These are phyloP conservation scores for Pagrus major DNA, from an alignment of 2,113 vertebrate species.

Conservation along the genomic window DNA sequence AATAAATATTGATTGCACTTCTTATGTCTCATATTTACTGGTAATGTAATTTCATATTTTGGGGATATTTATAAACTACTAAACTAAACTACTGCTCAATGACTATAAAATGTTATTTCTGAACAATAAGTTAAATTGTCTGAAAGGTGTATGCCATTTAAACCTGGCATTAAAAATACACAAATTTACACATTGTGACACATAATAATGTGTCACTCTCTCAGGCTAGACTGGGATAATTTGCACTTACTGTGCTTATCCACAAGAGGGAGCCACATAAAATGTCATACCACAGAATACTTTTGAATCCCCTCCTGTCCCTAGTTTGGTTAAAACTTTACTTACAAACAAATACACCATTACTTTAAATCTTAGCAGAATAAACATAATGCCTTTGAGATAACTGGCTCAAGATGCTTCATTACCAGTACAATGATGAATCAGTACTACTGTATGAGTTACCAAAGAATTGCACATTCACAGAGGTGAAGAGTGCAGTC, in stretches of 20 bases:
- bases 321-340: background rate
- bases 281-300: background rate
- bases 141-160: background rate
- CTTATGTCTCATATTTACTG: background rate
- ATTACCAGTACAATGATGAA: background rate
- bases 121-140: background rate
- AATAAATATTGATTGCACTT: background rate
- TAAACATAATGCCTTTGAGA: background rate
- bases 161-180: background rate
- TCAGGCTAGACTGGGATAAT: background rate
- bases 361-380: too few species aligned
- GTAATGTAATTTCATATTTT: background rate
- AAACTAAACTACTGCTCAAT: too few species aligned
- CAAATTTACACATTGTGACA: background rate
- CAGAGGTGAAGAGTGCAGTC: background rate
- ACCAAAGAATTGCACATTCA: too few species aligned
- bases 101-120: background rate
- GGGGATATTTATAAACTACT: background rate
- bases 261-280: slow-evolving; percentile 24
- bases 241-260: background rate
- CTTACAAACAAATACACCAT: background rate
- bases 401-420: background rate
- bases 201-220: background rate
- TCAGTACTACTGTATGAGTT: background rate
- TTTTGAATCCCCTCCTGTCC: too few species aligned